Percentiles rank a stretch among this genome's conserved stretches.
phyloP scores from a whole-genome alignment of 2,797 vertebrate genomes.

The Tachyglossus aculeatus region DNA sequence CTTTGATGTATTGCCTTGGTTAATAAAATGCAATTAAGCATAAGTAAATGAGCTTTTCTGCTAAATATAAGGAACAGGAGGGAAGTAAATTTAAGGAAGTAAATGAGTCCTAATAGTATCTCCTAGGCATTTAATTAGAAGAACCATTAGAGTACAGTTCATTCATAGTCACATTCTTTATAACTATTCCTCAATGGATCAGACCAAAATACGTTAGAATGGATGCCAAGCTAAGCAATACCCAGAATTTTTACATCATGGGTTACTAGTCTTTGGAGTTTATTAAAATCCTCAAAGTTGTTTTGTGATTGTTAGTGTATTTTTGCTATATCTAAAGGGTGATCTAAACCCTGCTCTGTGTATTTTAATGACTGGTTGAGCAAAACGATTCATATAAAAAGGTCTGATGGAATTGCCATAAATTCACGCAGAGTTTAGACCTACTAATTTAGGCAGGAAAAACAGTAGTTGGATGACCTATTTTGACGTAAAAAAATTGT shows the following conservation, averaged over 20 bases:
- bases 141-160: background rate
- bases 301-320: background rate
- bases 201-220: background rate
- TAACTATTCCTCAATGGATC: background rate
- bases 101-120: constrained; percentile 1
- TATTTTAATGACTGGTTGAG: background rate
- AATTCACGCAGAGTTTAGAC: background rate
- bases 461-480: too few species aligned
- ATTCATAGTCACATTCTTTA: background rate
- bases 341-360: background rate
- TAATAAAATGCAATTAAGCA: constrained; percentile 46
- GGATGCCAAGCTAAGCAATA: background rate
- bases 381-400: background rate
- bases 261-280: background rate
- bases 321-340: background rate
- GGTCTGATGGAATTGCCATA: background rate
- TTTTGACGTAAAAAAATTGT: too few species aligned
- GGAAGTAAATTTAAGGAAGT: constrained; percentile 20
- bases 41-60: constrained; percentile 32
- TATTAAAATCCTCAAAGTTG: too few species aligned
- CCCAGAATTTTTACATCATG: background rate
- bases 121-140: background rate
- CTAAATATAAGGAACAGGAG: constrained; percentile 17
- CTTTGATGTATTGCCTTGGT: constrained; percentile 33
- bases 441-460: too few species aligned